A percentile compares a stretch with the other conserved stretches of the same genome.
phyloP scores from a whole-genome alignment of 2,888 invertebrate genomes.

The Horisme vitalbata region DNA sequence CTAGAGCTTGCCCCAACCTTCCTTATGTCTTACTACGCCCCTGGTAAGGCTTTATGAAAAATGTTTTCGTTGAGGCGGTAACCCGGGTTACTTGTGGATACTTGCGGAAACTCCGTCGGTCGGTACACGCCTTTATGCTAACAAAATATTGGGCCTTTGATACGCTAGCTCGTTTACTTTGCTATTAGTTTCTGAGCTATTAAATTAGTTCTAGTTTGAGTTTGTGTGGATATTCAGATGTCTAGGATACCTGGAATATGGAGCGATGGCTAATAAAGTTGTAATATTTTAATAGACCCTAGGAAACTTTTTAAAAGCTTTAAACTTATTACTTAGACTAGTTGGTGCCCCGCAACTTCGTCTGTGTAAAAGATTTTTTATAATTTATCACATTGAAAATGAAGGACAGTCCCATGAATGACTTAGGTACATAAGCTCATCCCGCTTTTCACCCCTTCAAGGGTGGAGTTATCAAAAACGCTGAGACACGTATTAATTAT shows the following conservation, averaged over 20 bases:
- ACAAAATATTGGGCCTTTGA: slow-evolving; percentile 62
- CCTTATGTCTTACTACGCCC: slow-evolving; percentile 7
- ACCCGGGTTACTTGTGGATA: slow-evolving; percentile 50
- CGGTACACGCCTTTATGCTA: slow-evolving; percentile 50
- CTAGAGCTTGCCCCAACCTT: background rate
- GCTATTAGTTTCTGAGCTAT: slow-evolving; percentile 54
- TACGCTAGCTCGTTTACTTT: slow-evolving; percentile 54
- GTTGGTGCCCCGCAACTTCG: too few species aligned
- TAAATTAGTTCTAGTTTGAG: slow-evolving; percentile 36
- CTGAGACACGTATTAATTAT: too few species aligned
- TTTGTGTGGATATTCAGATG: slow-evolving; percentile 18
- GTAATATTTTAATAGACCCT: too few species aligned
- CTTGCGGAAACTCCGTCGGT: slow-evolving; percentile 49
- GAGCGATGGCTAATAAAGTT: too few species aligned
- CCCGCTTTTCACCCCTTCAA: too few species aligned
- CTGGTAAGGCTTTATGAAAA: slow-evolving; percentile 69
- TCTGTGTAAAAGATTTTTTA: too few species aligned
- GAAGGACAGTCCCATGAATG: too few species aligned
- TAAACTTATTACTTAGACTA: too few species aligned
- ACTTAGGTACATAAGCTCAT: too few species aligned
- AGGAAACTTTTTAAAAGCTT: too few species aligned
- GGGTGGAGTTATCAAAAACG: too few species aligned
- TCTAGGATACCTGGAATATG: slow-evolving; percentile 7
- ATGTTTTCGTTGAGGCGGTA: slow-evolving; percentile 63
- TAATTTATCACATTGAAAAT: too few species aligned